Percentiles rank a stretch among this genome's conserved stretches.
phyloP scores from a whole-genome alignment of 2,113 vertebrate species.

The Cygnus buccinator region DNA sequence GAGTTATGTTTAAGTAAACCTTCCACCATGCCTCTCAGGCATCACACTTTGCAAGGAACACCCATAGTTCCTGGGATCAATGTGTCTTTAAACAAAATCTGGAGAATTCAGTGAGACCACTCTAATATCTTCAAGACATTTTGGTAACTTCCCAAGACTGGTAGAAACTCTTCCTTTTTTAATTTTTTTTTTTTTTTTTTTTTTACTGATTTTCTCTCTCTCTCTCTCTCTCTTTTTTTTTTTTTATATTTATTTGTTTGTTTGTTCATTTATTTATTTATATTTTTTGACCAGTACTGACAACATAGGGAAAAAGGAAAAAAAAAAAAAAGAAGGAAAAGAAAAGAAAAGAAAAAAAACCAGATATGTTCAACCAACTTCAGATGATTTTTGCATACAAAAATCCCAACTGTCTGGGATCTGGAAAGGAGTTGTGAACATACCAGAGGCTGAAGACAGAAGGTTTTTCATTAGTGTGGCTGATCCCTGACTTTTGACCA shows the following conservation, averaged over 20 bases:
- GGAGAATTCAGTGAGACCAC: not conserved
- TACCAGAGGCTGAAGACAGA: not conserved
- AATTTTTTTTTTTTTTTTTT: not conserved
- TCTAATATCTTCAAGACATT: not conserved
- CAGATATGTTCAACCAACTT: not conserved
- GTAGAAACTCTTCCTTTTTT: fast-evolving
- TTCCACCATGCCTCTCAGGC: not conserved
- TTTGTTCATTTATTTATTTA: not conserved
- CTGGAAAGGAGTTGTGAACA: not conserved
- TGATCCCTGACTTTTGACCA: not conserved
- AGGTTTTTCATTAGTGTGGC: not conserved
- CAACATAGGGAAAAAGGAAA: not conserved
- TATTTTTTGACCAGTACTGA: not conserved
- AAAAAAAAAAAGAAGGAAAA: not conserved
- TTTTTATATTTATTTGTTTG: not conserved
- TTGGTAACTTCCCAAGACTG: not conserved
- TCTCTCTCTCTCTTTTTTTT: no score
- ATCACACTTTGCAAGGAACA: not conserved
- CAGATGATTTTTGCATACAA: not conserved
- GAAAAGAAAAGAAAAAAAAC: not conserved
- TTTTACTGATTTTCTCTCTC: not conserved
- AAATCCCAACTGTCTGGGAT: not conserved
- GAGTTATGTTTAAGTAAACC: not conserved
- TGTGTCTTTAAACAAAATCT: not conserved
- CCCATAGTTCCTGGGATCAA: not conserved